phyloP scores from a whole-genome alignment of 1,140 invertebrate genomes.

The Monochamus saltuarius region DNA sequence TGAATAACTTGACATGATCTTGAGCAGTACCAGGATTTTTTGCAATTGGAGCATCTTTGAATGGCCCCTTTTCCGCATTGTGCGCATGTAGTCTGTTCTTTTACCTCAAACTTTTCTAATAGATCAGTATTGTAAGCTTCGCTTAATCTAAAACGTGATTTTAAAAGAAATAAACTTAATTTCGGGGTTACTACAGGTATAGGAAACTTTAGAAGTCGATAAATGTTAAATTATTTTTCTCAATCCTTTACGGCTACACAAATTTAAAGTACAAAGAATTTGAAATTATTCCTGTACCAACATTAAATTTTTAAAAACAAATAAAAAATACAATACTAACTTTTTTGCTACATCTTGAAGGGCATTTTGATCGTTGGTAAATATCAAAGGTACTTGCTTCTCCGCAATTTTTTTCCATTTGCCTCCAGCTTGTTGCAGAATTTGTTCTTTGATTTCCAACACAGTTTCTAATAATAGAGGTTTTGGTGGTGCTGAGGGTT shows the following conservation, averaged over 20 bases:
- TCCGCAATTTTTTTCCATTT: conserved; percentile 62
- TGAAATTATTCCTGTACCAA: no score
- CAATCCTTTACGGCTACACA: no score
- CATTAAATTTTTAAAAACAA: no score
- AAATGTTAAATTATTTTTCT: no score
- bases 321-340: conserved; percentile 28
- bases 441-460: conserved; percentile 54
- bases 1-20: conserved; percentile 60
- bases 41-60: conserved; percentile 61
- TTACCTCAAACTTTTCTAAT: conserved; percentile 56
- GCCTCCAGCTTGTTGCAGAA: conserved; percentile 53
- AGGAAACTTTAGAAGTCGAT: no score
- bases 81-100: conserved; percentile 54
- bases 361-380: conserved; percentile 54
- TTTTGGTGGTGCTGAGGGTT: conserved; percentile 44
- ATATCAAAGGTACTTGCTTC: conserved; percentile 56
- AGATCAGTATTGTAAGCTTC: conserved; percentile 59
- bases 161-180: no score
- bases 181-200: no score
- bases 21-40: conserved; percentile 60
- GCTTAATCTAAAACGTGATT: conserved; percentile 52
- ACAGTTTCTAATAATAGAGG: conserved; percentile 61
- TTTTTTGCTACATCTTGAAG: conserved; percentile 56
- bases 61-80: conserved; percentile 57
- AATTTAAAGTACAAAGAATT: no score